Percentiles rank a stretch among this genome's conserved stretches.
Evolutionary conservation across 2,113 vertebrate genomes (phyloP).

Genomic region (Cephalopholis sonnerati): DNA sequence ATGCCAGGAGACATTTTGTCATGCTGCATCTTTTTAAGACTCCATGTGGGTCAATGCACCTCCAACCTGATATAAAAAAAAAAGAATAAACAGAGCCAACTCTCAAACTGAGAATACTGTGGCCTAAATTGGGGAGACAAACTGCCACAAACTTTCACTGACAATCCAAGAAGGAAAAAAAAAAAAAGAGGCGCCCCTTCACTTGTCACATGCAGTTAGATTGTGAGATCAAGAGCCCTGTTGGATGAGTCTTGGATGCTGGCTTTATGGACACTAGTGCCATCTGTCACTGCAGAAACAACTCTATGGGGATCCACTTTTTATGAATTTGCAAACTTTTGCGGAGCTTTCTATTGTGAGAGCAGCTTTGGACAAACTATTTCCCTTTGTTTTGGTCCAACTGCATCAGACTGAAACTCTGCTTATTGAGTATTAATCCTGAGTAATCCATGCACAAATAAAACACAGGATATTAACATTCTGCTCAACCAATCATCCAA

Average conservation of each 20-base stretch:
- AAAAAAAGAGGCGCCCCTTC: not conserved
- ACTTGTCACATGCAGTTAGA: constrained; percentile 8
- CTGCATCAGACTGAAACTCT: not conserved
- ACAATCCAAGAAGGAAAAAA: not conserved
- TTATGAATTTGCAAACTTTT: constrained; percentile 5
- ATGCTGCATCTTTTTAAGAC: constrained; percentile 6
- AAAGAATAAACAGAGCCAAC: not conserved
- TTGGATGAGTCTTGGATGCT: not conserved
- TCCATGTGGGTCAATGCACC: constrained; percentile 28
- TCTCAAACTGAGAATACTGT: not conserved
- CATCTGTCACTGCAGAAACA: constrained; percentile 46
- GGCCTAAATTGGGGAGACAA: constrained; percentile 26
- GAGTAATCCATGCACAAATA: not conserved
- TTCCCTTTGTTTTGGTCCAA: constrained; percentile 18
- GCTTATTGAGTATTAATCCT: not conserved
- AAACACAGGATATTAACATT: not conserved
- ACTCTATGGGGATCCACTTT: not conserved
- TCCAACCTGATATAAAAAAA: not conserved
- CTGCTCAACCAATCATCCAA: too few relatives aligned
- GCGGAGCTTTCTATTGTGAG: not conserved
- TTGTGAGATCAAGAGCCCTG: not conserved
- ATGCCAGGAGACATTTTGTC: constrained; percentile 40
- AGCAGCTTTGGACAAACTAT: not conserved
- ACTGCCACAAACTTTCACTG: constrained; percentile 14
- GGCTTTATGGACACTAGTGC: not conserved